phyloP scores from a whole-genome alignment of 2,797 vertebrate species.

The Cygnus olor region DNA sequence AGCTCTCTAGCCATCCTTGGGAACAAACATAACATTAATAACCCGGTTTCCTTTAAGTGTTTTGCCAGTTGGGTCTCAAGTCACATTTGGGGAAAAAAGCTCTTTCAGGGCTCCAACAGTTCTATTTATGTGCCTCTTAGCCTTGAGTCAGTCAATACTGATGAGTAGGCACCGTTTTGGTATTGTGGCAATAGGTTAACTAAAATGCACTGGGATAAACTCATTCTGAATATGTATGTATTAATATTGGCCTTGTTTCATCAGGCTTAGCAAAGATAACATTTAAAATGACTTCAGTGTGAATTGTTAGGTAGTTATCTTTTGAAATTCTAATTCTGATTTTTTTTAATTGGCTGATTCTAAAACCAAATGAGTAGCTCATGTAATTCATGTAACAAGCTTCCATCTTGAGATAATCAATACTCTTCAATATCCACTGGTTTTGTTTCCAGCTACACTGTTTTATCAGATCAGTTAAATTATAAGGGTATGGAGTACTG shows the following conservation, averaged over 20 bases:
- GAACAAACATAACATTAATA: background rate
- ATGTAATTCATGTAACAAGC: background rate
- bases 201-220: background rate
- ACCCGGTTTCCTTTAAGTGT: background rate
- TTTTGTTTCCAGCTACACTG: background rate
- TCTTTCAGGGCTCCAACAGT: background rate
- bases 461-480: background rate
- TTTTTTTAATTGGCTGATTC: background rate
- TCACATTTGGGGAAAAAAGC: background rate
- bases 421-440: background rate
- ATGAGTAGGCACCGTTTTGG: background rate
- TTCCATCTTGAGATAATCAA: background rate
- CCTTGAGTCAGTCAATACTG: background rate
- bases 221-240: background rate
- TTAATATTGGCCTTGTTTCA: background rate
- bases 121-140: background rate
- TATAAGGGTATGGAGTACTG: background rate
- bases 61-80: constrained; percentile 16
- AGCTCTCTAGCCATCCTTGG: background rate
- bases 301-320: background rate
- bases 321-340: background rate
- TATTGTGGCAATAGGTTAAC: background rate
- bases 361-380: background rate
- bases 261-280: background rate
- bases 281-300: background rate